Conservation (phyloP, 2,113 vertebrate genomes). For the Hiodon tergisus region DNA sequence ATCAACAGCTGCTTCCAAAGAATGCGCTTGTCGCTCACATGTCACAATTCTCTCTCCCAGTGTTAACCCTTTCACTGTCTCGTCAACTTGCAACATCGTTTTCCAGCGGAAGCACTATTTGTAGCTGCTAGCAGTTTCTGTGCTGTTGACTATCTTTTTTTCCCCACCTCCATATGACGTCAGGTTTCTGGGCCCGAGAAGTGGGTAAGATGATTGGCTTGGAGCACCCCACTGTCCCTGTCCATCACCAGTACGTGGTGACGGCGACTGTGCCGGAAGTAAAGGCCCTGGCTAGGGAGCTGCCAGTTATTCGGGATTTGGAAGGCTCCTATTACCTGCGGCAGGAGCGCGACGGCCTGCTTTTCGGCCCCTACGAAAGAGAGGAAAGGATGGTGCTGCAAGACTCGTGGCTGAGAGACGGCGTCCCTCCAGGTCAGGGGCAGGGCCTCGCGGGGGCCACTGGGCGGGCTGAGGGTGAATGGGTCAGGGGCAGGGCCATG, state of each 20-base stretch:
- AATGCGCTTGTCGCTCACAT: not conserved
- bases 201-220: slow-evolving; percentile 84
- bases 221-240: slow-evolving; percentile 85
- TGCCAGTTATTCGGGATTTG: slow-evolving; percentile 87
- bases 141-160: not conserved
- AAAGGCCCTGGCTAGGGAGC: slow-evolving; percentile 80
- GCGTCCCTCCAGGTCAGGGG: slow-evolving; percentile 79
- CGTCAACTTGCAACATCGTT: not conserved
- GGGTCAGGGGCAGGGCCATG: too few relatives aligned
- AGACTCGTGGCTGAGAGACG: slow-evolving; percentile 82
- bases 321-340: slow-evolving; percentile 90
- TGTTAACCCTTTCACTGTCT: not conserved
- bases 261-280: slow-evolving; percentile 88
- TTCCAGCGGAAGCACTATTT: not conserved
- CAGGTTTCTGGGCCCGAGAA: slow-evolving; percentile 94
- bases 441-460: not conserved
- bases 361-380: slow-evolving; percentile 90
- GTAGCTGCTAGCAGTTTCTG: not conserved
- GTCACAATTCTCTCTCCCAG: not conserved
- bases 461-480: too few relatives aligned
- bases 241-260: slow-evolving; percentile 95
- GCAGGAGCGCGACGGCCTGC: slow-evolving; percentile 87
- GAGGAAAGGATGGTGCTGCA: slow-evolving; percentile 91
- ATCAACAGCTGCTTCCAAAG: not conserved
- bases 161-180: slow-evolving; percentile 3